Evolutionary conservation across 2,113 vertebrate genomes (phyloP), one percentile per base, ranked within the genome.

Genomic region (Nematolebias whitei): DNA sequence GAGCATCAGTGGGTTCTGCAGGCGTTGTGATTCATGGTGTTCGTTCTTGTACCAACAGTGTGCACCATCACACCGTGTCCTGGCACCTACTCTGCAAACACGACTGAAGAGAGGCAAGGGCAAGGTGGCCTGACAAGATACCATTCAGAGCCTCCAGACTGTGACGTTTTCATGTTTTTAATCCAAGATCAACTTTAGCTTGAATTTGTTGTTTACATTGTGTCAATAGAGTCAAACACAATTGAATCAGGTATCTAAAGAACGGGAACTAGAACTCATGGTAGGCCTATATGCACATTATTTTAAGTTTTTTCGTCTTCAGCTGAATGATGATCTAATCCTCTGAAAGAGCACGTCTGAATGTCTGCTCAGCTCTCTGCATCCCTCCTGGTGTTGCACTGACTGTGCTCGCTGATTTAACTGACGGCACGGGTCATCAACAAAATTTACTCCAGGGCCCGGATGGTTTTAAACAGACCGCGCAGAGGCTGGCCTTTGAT

Each of bases 21-120:
- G 39, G 16, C 22, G 16, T 32, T 71, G 23, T 67, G 43, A 74
- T 47, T 78, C 23, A 35, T 66, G 22, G 18, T 44, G 51, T 61
- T 70, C n/a, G 47, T 57, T 15, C 48, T 58, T 67, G 50, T 58
- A 67, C 54, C 64, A 26, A 59, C 63, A 63, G 39, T 2, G 45
- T 51, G 76, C 53, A 40, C 58, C 63, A 76, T 76, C 56, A 71
- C 79, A 69, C 41, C 22, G 64, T 71, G 75, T 82, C 65, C 76
- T 82, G 73, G 78, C 81, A 67, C 78, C 85, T 78, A 80, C 76
- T 86, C 68, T 41, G 68, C 72, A 83, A 86, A 87, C 88, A 89
- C 68, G 71, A 48, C 78, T 80, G 78, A 66, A 55, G 86, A 85
- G 85, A 90, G 86, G 68, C 59, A 70, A 47, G 74, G 51, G 20